These are phyloP conservation scores for Drosophila pseudotakahashii DNA, from an alignment of 2,888 invertebrate genomes.

Conservation along the genomic window DNA sequence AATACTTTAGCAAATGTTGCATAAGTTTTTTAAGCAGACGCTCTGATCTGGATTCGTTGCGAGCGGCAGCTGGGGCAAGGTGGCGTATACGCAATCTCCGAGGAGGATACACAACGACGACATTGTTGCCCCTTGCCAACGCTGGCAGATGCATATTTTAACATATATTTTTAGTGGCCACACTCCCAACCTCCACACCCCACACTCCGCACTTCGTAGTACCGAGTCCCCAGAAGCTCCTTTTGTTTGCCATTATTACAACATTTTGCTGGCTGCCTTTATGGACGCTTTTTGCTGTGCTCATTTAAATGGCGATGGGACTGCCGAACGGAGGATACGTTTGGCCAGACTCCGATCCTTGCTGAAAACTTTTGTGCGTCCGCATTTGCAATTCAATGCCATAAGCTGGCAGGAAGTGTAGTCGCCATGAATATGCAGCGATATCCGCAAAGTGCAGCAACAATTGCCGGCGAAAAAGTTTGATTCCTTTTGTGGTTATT, in stretches of 20 bases:
- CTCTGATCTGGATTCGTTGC: conserved; percentile 53
- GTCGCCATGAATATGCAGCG: conserved; percentile 48
- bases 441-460: conserved; percentile 14
- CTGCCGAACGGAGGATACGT: conserved; percentile 24
- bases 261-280: conserved; percentile 51
- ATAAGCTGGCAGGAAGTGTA: conserved; percentile 27
- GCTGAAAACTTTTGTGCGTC: conserved; percentile 46
- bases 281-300: conserved; percentile 27
- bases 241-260: conserved; percentile 60
- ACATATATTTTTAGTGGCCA: conserved; percentile 56
- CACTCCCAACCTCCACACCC: conserved; percentile 45
- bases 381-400: conserved; percentile 51
- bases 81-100: conserved; percentile 45
- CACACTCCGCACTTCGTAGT: conserved; percentile 37
- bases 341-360: conserved; percentile 27
- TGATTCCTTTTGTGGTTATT: conserved; percentile 12
- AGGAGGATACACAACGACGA: conserved; percentile 24
- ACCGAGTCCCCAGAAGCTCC: neutral
- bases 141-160: conserved; percentile 69
- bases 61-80: conserved; percentile 14
- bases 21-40: conserved; percentile 82
- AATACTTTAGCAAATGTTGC: conserved; percentile 85
- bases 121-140: conserved; percentile 44
- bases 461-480: conserved; percentile 44
- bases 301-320: conserved; percentile 38